Conservation (phyloP, 2,113 vertebrate species). For the Sprattus sprattus region DNA sequence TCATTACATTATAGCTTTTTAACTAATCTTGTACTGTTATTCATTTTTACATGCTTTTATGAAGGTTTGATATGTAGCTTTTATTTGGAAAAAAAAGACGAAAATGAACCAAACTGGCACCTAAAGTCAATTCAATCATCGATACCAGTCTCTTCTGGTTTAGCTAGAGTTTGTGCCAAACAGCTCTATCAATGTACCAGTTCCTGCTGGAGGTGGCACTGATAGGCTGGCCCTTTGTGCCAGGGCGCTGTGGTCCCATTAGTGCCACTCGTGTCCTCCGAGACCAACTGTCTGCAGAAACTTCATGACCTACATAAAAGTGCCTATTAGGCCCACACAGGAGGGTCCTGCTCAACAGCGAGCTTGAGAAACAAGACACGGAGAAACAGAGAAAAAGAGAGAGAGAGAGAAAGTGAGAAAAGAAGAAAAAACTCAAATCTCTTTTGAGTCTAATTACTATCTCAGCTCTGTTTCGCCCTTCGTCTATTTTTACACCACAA, state of each 20-base stretch:
- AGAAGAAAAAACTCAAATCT: neutral
- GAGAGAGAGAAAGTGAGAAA: neutral
- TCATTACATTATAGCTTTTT: neutral
- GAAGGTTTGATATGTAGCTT: neutral
- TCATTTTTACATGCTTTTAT: neutral
- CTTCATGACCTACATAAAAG: constrained; percentile 17
- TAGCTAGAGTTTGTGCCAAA: neutral
- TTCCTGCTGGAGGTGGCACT: constrained; percentile 1
- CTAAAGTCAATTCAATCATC: neutral
- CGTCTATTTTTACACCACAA: constrained; percentile 16
- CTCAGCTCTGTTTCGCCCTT: neutral
- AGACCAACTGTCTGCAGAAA: constrained; percentile 18
- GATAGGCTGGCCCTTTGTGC: neutral
- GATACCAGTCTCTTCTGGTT: neutral
- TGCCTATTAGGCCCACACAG: constrained; percentile 15
- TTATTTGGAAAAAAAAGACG: too few relatives aligned
- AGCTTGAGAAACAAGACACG: neutral
- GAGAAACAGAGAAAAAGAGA: neutral
- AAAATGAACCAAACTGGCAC: neutral
- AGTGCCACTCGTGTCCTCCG: neutral
- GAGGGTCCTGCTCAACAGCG: neutral
- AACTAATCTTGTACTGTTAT: neutral
- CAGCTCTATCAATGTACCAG: neutral
- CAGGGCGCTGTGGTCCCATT: constrained; percentile 9
- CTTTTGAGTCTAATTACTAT: constrained; percentile 20